These are phyloP conservation scores for Tridacna crocea DNA, from an alignment of 2,888 invertebrate species.

Conservation along the genomic window DNA sequence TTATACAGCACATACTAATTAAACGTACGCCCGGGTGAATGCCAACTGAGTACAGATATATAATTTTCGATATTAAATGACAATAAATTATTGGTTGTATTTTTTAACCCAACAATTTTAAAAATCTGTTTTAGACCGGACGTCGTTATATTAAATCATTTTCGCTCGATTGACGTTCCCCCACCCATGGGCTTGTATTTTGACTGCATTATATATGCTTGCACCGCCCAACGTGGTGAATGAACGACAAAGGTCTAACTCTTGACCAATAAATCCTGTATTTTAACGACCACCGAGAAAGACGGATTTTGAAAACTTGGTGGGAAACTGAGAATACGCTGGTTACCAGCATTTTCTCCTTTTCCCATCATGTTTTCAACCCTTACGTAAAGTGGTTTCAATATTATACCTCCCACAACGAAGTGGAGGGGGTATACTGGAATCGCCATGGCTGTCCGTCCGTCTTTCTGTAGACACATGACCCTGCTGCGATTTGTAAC, in stretches of 20 bases:
- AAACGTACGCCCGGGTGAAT: slow-evolving; percentile 11
- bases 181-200: slow-evolving; percentile 1
- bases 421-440: too few relatives aligned
- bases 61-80: slow-evolving; percentile 25
- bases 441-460: too few relatives aligned
- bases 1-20: not conserved
- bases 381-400: too few relatives aligned
- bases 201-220: not conserved
- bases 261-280: not conserved
- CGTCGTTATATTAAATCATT: slow-evolving; percentile 23
- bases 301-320: not conserved
- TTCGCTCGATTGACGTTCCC: slow-evolving; percentile 17
- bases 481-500: too few relatives aligned
- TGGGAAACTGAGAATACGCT: not conserved
- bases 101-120: slow-evolving; percentile 8
- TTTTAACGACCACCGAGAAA: not conserved
- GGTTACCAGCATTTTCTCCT: too few relatives aligned
- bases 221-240: slow-evolving; percentile 9
- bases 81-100: slow-evolving; percentile 23
- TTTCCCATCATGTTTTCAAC: too few relatives aligned
- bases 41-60: slow-evolving; percentile 2
- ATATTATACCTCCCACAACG: too few relatives aligned
- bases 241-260: too few relatives aligned
- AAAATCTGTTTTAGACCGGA: slow-evolving; percentile 12
- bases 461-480: too few relatives aligned